These are phyloP conservation scores for Phocoena sinus DNA, from an alignment of 2,113 vertebrate species.

Conservation along the genomic window DNA sequence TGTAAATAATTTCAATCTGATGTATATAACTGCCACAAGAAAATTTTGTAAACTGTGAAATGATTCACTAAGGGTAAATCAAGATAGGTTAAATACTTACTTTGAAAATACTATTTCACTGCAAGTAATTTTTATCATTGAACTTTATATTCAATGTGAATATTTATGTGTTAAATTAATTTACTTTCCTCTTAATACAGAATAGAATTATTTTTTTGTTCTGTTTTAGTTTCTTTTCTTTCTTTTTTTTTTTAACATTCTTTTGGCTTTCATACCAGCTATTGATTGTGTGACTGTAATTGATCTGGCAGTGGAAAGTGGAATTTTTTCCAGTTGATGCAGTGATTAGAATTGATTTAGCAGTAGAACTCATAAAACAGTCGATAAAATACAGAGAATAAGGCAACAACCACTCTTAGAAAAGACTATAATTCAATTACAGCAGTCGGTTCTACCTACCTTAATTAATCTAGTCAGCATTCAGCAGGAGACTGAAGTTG, in stretches of 20 bases:
- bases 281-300: constrained; percentile 57
- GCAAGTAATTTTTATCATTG: neutral
- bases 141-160: neutral
- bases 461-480: constrained; percentile 59
- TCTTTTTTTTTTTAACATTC: neutral
- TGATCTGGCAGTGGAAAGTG: constrained; percentile 54
- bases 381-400: constrained; percentile 58
- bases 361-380: constrained; percentile 57
- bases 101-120: neutral
- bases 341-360: constrained; percentile 67
- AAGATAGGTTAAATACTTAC: neutral
- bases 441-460: constrained; percentile 2
- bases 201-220: neutral
- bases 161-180: neutral
- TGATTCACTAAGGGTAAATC: neutral
- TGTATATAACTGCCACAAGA: neutral
- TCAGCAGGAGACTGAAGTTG: neutral
- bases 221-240: neutral
- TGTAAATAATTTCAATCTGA: neutral
- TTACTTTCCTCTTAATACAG: neutral
- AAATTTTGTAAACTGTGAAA: neutral
- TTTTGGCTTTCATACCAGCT: constrained; percentile 11
- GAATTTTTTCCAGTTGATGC: constrained; percentile 60
- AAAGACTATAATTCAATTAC: constrained; percentile 62
- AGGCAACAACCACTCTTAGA: constrained; percentile 17